These are phyloP conservation scores for Muntiacus reevesi DNA, from an alignment of 2,113 vertebrate genomes.

Conservation along the genomic window DNA sequence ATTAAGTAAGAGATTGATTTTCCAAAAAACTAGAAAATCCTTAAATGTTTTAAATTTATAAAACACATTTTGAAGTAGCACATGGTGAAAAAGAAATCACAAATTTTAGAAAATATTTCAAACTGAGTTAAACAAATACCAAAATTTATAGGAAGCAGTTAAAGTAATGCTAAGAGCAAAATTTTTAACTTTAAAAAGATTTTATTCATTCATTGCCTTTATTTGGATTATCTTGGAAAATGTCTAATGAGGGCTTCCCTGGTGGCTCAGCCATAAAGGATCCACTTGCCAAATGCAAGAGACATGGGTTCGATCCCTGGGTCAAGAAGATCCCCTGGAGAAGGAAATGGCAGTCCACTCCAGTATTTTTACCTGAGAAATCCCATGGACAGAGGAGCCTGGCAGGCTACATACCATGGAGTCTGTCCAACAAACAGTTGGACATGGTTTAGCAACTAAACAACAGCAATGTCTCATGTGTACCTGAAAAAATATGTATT, in stretches of 20 bases:
- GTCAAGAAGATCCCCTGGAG: not conserved
- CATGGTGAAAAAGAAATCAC: not conserved
- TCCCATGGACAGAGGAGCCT: not conserved
- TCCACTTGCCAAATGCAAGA: not conserved
- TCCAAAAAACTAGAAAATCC: not conserved
- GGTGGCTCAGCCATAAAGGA: not conserved
- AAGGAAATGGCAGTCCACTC: not conserved
- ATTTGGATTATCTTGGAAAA: not conserved
- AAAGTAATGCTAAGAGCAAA: not conserved
- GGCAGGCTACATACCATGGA: not conserved
- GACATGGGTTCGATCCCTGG: rapidly evolving
- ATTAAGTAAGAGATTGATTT: not conserved
- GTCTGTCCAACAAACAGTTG: not conserved
- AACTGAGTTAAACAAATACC: not conserved
- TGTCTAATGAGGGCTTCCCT: not conserved
- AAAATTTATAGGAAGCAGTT: not conserved
- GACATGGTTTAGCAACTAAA: not conserved
- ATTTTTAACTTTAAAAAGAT: not conserved
- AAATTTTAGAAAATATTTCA: not conserved
- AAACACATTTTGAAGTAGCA: not conserved
- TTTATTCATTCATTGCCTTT: not conserved
- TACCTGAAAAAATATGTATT: not conserved
- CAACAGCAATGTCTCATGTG: not conserved
- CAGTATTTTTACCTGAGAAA: not conserved
- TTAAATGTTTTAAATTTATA: not conserved